phyloP scores from a whole-genome alignment of 2,888 invertebrate genomes.

The Nymphalis urticae region DNA sequence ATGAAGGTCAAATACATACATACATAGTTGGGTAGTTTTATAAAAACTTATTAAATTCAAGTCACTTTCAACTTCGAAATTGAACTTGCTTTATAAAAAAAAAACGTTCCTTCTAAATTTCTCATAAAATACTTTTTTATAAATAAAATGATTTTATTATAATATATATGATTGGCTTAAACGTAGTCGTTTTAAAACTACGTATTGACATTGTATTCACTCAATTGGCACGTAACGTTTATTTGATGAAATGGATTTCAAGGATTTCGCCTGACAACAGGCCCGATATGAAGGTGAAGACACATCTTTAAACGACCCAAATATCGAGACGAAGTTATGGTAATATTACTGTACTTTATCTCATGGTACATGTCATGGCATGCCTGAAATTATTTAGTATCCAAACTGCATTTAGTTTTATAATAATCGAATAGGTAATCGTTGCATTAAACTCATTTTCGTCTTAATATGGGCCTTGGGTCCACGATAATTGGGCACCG shows the following conservation, averaged over 20 bases:
- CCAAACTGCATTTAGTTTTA: no score
- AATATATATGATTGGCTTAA: background rate
- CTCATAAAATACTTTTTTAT: no score
- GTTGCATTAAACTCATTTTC: no score
- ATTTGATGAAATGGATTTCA: background rate
- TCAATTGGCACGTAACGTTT: background rate
- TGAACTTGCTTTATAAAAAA: no score
- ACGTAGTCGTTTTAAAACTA: background rate
- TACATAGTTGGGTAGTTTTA: conserved; percentile 17
- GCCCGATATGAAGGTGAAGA: conserved; percentile 2
- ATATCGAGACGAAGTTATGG: background rate
- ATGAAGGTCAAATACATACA: conserved; percentile 31
- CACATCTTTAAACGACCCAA: background rate
- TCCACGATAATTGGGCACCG: no score
- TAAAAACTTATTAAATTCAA: conserved; percentile 8
- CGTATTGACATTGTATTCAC: background rate
- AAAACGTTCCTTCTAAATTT: no score
- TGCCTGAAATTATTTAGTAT: no score
- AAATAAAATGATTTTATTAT: background rate
- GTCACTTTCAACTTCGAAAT: background rate
- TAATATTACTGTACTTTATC: no score
- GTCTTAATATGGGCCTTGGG: no score
- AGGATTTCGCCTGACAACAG: conserved; percentile 1
- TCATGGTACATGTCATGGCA: no score
- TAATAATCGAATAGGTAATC: no score